Percentiles rank a stretch among this genome's conserved stretches.
phyloP scores from a whole-genome alignment of 2,888 invertebrate species.

The Agonopterix subpropinquella region DNA sequence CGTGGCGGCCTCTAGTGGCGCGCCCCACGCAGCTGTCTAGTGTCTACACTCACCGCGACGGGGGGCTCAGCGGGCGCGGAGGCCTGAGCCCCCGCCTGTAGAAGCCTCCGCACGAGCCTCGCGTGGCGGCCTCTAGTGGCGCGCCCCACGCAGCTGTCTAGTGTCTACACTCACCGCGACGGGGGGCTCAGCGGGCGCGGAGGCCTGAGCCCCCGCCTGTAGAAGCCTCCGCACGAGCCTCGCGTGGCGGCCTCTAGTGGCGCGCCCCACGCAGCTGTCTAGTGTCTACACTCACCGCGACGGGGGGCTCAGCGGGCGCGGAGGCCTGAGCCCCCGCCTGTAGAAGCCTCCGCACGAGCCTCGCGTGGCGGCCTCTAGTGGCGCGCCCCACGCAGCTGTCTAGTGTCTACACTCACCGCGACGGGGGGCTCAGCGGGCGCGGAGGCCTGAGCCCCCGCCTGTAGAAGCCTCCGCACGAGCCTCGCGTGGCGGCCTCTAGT shows the following conservation, averaged over 20 bases:
- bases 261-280: slow-evolving; percentile 91
- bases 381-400: slow-evolving; percentile 92
- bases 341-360: slow-evolving; percentile 74
- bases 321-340: slow-evolving; percentile 1
- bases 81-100: slow-evolving; percentile 1
- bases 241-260: slow-evolving; percentile 83
- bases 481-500: slow-evolving; percentile 82
- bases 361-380: slow-evolving; percentile 81
- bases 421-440: background rate
- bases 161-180: too few species aligned
- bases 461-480: slow-evolving; percentile 70
- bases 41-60: too few species aligned
- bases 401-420: too few species aligned
- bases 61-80: background rate
- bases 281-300: too few species aligned
- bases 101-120: slow-evolving; percentile 74
- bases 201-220: slow-evolving; percentile 1
- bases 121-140: slow-evolving; percentile 84
- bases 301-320: background rate
- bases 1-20: slow-evolving; percentile 84
- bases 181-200: background rate
- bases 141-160: slow-evolving; percentile 91
- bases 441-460: background rate
- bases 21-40: slow-evolving; percentile 92
- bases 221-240: slow-evolving; percentile 74